Conservation (phyloP, 1,140 invertebrate genomes). For the Drosophila orosa region DNA sequence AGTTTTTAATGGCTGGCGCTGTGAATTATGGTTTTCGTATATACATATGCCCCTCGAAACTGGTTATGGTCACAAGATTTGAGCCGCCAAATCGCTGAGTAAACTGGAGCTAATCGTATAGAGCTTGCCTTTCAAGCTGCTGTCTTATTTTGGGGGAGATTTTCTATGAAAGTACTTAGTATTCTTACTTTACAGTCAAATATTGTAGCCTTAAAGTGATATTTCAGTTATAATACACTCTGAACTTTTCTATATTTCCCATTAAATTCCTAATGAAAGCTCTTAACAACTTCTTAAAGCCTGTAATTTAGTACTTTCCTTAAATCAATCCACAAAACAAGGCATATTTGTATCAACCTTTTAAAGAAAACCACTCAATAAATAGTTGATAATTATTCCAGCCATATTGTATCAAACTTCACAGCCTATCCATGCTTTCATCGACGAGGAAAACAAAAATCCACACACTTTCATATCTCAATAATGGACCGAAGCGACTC, state of each 20-base stretch:
- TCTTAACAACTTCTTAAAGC: not conserved
- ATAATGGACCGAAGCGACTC: not conserved
- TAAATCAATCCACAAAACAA: not conserved
- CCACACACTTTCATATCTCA: constrained; percentile 20
- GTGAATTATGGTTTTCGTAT: constrained; percentile 66
- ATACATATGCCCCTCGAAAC: constrained; percentile 31
- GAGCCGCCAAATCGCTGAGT: constrained; percentile 35
- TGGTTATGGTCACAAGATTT: constrained; percentile 36
- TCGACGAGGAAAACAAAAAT: not conserved
- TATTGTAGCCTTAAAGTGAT: not conserved
- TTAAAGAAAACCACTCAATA: constrained; percentile 3
- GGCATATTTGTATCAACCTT: not conserved
- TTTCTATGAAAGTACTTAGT: not conserved
- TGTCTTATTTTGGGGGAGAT: not conserved
- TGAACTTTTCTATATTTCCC: no score
- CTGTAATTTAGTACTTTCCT: not conserved
- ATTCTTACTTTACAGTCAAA: no score
- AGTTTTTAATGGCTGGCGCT: constrained; percentile 77
- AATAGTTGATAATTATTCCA: constrained; percentile 10
- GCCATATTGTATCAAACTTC: constrained; percentile 10
- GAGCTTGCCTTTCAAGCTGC: not conserved
- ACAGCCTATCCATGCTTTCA: constrained; percentile 31
- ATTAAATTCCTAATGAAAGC: no score
- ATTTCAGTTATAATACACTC: no score
- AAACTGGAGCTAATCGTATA: constrained; percentile 63